phyloP scores from a whole-genome alignment of 2,797 vertebrate species.

The Sebastes vulpes region DNA sequence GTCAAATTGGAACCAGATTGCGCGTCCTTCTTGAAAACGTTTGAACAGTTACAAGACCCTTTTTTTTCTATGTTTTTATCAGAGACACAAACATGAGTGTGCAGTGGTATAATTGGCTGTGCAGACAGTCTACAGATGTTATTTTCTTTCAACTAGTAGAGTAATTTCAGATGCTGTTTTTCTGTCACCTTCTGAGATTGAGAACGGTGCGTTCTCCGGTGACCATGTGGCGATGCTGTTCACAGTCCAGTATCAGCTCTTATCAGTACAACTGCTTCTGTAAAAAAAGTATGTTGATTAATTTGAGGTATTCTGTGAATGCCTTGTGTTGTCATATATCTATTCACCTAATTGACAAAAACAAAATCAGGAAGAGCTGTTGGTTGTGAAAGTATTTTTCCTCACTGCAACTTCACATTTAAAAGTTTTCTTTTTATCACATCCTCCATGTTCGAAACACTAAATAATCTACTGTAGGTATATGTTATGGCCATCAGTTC shows the following conservation, averaged over 20 bases:
- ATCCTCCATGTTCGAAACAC: background rate
- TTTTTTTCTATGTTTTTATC: slow-evolving; percentile 48
- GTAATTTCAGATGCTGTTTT: slow-evolving; percentile 72
- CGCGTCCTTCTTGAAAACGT: slow-evolving; percentile 60
- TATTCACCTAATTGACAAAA: background rate
- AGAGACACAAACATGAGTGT: slow-evolving; percentile 68
- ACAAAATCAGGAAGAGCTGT: background rate
- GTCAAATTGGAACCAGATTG: slow-evolving; percentile 81
- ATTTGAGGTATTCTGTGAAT: background rate
- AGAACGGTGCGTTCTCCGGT: slow-evolving; percentile 21
- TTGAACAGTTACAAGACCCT: slow-evolving; percentile 72
- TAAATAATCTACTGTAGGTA: background rate
- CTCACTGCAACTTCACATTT: background rate
- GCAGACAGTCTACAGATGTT: slow-evolving; percentile 78
- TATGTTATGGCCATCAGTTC: background rate
- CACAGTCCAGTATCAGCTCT: background rate
- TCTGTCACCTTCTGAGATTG: slow-evolving; percentile 63
- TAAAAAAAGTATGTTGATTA: background rate
- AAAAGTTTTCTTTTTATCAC: background rate
- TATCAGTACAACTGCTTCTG: background rate
- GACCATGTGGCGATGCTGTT: background rate
- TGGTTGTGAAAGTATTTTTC: background rate
- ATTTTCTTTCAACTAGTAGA: slow-evolving; percentile 66
- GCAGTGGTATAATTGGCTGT: slow-evolving; percentile 71
- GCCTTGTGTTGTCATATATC: background rate